Evolutionary conservation across 2,888 invertebrate species (phyloP).

Genomic region (Papilio elwesi): DNA sequence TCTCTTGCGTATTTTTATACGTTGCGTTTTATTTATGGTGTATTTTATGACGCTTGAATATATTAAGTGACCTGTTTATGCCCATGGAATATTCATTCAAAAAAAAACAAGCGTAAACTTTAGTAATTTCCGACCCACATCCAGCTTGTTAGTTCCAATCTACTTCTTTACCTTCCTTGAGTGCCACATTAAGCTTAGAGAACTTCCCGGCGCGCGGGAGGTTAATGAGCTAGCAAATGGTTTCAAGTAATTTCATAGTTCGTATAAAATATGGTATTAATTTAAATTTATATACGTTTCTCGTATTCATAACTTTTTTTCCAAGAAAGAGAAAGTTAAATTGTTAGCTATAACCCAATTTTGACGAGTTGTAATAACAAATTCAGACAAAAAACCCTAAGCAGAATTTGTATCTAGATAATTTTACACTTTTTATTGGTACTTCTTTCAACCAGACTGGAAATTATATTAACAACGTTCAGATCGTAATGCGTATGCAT

Average conservation of each 20-base stretch:
- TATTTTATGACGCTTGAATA: too few relatives aligned
- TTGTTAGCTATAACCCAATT: not conserved
- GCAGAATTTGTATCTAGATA: too few relatives aligned
- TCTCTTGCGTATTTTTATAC: not conserved
- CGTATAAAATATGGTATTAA: not conserved
- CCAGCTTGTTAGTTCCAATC: slow-evolving; percentile 14
- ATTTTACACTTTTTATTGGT: too few relatives aligned
- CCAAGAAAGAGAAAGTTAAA: too few relatives aligned
- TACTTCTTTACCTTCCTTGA: slow-evolving; percentile 12
- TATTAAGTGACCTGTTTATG: not conserved
- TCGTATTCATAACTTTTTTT: too few relatives aligned
- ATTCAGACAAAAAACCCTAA: too few relatives aligned
- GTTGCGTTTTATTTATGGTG: too few relatives aligned
- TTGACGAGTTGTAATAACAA: not conserved
- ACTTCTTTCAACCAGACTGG: too few relatives aligned
- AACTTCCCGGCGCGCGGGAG: slow-evolving; percentile 1
- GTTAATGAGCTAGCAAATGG: slow-evolving; percentile 18
- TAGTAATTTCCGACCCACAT: slow-evolving; percentile 10
- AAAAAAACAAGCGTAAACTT: slow-evolving; percentile 10
- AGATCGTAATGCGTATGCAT: too few relatives aligned
- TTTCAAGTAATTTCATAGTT: slow-evolving; percentile 3
- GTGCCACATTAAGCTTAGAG: slow-evolving; percentile 8
- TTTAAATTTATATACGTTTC: slow-evolving; percentile 4
- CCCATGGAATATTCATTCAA: not conserved
- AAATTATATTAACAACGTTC: too few relatives aligned